These are phyloP conservation scores for Cheilosia soror DNA, from an alignment of 2,888 invertebrate genomes.

Conservation along the genomic window DNA sequence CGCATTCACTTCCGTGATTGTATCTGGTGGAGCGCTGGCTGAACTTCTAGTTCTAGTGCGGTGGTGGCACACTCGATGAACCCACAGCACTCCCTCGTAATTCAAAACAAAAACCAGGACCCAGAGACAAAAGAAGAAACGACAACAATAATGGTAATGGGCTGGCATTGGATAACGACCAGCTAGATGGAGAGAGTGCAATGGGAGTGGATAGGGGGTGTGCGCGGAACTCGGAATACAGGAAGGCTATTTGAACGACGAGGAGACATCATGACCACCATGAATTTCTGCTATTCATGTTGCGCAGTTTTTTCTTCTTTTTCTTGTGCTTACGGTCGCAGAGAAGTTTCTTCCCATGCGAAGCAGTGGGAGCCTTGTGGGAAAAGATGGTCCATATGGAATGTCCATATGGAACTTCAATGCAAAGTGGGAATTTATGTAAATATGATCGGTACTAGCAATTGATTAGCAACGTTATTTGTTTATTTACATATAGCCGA, in stretches of 20 bases:
- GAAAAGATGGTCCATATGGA: conserved; percentile 8
- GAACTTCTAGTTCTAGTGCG: conserved; percentile 42
- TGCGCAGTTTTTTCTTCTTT: conserved; percentile 2
- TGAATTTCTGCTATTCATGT: conserved; percentile 47
- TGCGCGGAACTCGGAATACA: conserved; percentile 9
- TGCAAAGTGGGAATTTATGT: not conserved
- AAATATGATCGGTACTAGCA: not conserved
- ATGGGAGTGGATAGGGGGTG: conserved; percentile 5
- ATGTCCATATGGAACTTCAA: conserved; percentile 3
- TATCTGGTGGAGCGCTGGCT: conserved; percentile 56
- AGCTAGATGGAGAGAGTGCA: not conserved
- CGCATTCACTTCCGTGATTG: conserved; percentile 74
- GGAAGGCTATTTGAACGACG: conserved; percentile 39
- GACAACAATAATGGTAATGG: conserved; percentile 70
- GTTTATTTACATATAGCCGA: no score
- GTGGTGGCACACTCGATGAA: conserved; percentile 53
- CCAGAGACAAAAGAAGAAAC: conserved; percentile 60
- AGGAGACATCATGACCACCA: conserved; percentile 72
- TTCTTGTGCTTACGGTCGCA: conserved; percentile 14
- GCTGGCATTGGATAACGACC: conserved; percentile 20
- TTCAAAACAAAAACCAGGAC: conserved; percentile 56
- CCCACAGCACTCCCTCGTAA: conserved; percentile 65
- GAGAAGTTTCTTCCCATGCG: conserved; percentile 37
- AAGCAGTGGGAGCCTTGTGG: conserved; percentile 8
- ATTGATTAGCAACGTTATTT: no score